Percentiles rank a stretch among this genome's conserved stretches.
Conservation (phyloP, 2,797 vertebrate species). For the Pachyuromys duprasi region DNA sequence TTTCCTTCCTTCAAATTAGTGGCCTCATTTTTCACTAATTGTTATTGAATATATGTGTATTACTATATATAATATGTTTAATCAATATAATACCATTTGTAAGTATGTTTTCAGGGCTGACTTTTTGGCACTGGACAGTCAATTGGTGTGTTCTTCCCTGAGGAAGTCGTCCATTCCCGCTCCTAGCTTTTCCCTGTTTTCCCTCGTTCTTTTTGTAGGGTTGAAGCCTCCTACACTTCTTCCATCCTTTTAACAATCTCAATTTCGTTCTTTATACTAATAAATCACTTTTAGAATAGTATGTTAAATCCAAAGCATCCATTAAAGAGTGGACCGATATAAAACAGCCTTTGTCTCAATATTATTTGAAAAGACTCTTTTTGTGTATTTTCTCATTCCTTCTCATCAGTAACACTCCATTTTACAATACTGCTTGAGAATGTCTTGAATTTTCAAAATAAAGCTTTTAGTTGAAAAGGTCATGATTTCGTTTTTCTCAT, state of each 20-base stretch:
- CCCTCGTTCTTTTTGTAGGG: not conserved
- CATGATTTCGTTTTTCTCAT: conserved; percentile 73
- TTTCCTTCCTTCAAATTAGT: not conserved
- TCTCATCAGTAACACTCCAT: not conserved
- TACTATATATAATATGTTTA: not conserved
- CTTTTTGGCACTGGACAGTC: not conserved
- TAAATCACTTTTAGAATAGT: conserved; percentile 3
- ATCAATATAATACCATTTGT: not conserved
- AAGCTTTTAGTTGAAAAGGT: conserved; percentile 70
- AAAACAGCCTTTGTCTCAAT: not conserved
- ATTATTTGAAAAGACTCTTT: conserved; percentile 34
- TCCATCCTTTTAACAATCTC: not conserved
- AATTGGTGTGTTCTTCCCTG: no score
- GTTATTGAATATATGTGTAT: not conserved
- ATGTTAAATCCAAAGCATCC: not conserved
- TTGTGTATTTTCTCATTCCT: conserved; percentile 28
- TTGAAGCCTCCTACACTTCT: not conserved
- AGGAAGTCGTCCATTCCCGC: not conserved
- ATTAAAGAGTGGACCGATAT: conserved; percentile 1
- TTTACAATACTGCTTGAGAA: conserved; percentile 57
- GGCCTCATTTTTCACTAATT: not conserved
- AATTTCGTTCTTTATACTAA: conserved; percentile 48
- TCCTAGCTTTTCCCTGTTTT: not conserved
- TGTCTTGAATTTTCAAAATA: conserved; percentile 66
- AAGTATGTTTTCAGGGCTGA: not conserved